Evolutionary conservation across 2,113 vertebrate genomes (phyloP).

Genomic region (Dromiciops gliroides): DNA sequence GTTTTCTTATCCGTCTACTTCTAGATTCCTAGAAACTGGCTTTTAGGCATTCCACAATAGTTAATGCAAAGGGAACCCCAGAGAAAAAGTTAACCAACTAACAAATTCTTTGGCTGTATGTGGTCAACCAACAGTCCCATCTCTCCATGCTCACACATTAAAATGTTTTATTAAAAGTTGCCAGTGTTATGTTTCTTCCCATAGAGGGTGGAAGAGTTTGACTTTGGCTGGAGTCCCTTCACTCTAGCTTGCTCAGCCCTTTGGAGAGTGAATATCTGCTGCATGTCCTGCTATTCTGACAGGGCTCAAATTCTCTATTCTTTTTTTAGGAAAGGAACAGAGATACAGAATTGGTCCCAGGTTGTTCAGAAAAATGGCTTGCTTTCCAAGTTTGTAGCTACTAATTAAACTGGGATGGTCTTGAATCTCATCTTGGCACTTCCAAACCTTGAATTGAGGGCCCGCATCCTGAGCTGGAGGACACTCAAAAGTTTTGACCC

Average conservation of each 20-base stretch:
- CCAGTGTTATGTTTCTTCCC: neutral
- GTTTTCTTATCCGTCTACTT: neutral
- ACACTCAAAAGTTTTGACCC: slow-evolving; percentile 70
- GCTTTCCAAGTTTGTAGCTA: slow-evolving; percentile 69
- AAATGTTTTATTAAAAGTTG: neutral
- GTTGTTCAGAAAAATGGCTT: slow-evolving; percentile 57
- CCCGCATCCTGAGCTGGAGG: slow-evolving; percentile 57
- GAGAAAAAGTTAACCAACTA: neutral
- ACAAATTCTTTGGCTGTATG: neutral
- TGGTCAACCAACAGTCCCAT: neutral
- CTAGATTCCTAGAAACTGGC: neutral
- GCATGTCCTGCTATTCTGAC: neutral
- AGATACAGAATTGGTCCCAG: slow-evolving; percentile 33
- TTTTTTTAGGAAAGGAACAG: slow-evolving; percentile 56
- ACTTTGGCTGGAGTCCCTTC: neutral
- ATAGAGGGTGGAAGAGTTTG: neutral
- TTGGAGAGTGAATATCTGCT: neutral
- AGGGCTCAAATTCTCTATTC: slow-evolving; percentile 49
- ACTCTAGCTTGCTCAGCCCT: neutral
- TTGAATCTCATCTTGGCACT: slow-evolving; percentile 28
- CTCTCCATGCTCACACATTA: neutral
- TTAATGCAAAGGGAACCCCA: neutral
- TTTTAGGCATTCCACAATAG: neutral
- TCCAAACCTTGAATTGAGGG: slow-evolving; percentile 73
- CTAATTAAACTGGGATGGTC: slow-evolving; percentile 68